Evolutionary conservation across 2,888 invertebrate species (phyloP), one percentile per base, ranked within the genome.

Genomic region (Sesamia inferens): DNA sequence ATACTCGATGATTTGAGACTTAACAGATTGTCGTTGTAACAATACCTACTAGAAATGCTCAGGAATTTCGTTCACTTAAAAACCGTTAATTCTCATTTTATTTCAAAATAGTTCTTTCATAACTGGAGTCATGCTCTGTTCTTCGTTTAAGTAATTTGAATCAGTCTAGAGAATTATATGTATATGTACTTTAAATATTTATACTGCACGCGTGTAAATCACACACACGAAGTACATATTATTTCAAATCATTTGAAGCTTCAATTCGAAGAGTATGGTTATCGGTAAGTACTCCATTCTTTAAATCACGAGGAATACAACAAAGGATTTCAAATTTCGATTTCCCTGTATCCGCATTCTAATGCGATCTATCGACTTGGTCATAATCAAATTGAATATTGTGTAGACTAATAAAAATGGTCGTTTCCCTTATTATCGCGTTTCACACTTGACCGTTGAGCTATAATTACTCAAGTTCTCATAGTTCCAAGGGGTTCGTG

Each of bases 381-480:
- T 91, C 85, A 91, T 93, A 92, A 93, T 93, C 89, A 93, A 93
- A 93, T 92, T 89, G 90, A 90, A 87, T 87, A 89, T 87, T 86
- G 83, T 81, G 70, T 78, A 76, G 83, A 85, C 84, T 88, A 91
- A 91, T 93, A 92, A 92, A 92, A 88, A 85, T 78, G 87, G 87
- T 86, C 89, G 86, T 80, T 89, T 89, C 90, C 85, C 90, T 92
- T 91, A 95, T 94, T 93, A 95, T 92, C 92, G 85, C 89, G 88
- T 95, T 95, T 94, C 94, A 95, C 95, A 95, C 94, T 91, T 81
- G 84, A 82, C 85, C 81, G 84, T 88, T 71, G 79, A 57, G 82
- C 80, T 85, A 92, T 95, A 95, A 95, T 95, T 95, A 95, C 91
- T 66, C 81, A 88, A 90, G 90, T 95, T 95, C 95, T 95, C 95